Conservation (phyloP, 2,113 vertebrate genomes). For the Lophura nycthemera region DNA sequence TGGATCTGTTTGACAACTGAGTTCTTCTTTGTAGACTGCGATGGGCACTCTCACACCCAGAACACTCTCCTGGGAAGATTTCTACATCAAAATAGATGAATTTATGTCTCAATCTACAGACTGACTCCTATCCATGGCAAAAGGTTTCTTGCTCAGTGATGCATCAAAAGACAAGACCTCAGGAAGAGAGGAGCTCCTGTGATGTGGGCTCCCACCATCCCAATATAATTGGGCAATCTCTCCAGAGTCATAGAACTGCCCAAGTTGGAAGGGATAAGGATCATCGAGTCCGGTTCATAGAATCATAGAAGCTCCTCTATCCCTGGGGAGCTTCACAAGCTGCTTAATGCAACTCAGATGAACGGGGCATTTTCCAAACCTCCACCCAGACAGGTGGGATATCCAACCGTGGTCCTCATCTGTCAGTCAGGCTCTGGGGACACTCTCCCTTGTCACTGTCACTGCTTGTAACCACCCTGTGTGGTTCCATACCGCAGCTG, state of each 20-base stretch:
- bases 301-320: neutral
- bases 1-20: neutral
- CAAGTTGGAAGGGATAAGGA: too few relatives aligned
- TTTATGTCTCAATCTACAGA: neutral
- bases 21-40: neutral
- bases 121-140: neutral
- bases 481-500: neutral
- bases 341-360: neutral
- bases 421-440: neutral
- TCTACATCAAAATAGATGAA: neutral
- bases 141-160: neutral
- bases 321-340: neutral
- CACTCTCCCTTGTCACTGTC: neutral
- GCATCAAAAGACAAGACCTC: neutral
- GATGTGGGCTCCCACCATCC: neutral
- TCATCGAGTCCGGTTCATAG: too few relatives aligned
- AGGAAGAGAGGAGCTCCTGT: neutral
- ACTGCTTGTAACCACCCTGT: neutral
- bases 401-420: fast-evolving
- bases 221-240: neutral
- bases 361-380: neutral
- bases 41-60: neutral
- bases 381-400: neutral
- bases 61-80: neutral
- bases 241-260: too few relatives aligned